These are phyloP conservation scores for Semicossyphus pulcher DNA, from an alignment of 2,113 vertebrate genomes.

Conservation along the genomic window DNA sequence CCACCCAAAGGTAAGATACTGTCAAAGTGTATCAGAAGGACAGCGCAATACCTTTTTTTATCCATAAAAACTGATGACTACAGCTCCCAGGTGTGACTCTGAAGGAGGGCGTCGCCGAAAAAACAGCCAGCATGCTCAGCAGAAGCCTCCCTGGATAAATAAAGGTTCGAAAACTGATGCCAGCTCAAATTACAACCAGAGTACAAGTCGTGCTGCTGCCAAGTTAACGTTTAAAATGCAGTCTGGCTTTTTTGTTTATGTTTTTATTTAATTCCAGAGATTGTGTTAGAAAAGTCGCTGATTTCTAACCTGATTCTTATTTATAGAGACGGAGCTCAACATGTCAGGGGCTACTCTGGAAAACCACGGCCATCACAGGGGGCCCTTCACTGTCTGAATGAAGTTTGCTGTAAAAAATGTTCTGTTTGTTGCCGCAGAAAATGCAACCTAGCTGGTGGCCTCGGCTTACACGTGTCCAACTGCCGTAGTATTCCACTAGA, in stretches of 20 bases:
- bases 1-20: slow-evolving; percentile 70
- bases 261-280: background rate
- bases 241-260: background rate
- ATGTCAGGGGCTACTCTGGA: too few relatives aligned
- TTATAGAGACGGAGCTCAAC: background rate
- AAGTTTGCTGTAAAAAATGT: too few relatives aligned
- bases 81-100: slow-evolving; percentile 63
- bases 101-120: slow-evolving; percentile 48
- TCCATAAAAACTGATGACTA: slow-evolving; percentile 72
- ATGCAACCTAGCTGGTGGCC: too few relatives aligned
- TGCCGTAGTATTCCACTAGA: too few relatives aligned
- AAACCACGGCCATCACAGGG: background rate
- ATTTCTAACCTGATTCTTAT: background rate
- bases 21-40: slow-evolving; percentile 47
- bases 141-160: slow-evolving; percentile 61
- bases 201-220: slow-evolving; percentile 14
- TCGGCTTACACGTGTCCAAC: too few relatives aligned
- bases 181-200: slow-evolving; percentile 55
- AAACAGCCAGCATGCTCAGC: slow-evolving; percentile 41
- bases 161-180: slow-evolving; percentile 52
- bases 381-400: too few relatives aligned
- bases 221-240: slow-evolving; percentile 17
- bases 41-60: slow-evolving; percentile 46
- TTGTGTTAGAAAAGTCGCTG: background rate
- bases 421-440: too few relatives aligned